Percentiles rank a stretch among this genome's conserved stretches.
Evolutionary conservation across 2,797 vertebrate species (phyloP).

Genomic region (Rhynchotus rufescens): DNA sequence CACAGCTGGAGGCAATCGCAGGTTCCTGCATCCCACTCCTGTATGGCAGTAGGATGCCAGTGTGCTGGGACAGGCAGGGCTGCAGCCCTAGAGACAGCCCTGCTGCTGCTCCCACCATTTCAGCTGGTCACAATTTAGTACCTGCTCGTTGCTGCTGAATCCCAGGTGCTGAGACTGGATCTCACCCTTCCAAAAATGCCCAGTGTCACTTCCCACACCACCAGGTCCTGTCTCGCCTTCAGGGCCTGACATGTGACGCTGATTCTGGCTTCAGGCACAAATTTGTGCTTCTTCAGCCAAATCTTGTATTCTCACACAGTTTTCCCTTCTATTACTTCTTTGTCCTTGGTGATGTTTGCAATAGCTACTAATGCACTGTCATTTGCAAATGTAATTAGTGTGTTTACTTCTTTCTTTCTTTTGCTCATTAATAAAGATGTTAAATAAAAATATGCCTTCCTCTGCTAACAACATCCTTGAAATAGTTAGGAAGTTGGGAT

Average conservation of each 20-base stretch:
- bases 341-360: constrained; percentile 58
- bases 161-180: not conserved
- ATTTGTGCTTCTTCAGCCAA: constrained; percentile 7
- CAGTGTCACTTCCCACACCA: not conserved
- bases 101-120: not conserved
- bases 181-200: not conserved
- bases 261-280: not conserved
- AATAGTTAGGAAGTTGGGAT: constrained; percentile 64
- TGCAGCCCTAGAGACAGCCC: not conserved
- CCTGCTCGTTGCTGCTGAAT: not conserved
- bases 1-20: not conserved
- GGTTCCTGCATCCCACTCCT: not conserved
- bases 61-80: not conserved
- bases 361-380: constrained; percentile 74
- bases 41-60: too few species aligned
- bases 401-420: constrained; percentile 71
- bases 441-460: constrained; percentile 74
- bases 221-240: not conserved
- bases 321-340: constrained; percentile 58
- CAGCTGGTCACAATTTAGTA: not conserved
- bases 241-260: not conserved
- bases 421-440: constrained; percentile 77
- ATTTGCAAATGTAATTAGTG: constrained; percentile 76
- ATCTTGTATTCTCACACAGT: constrained; percentile 19
- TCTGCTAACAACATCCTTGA: constrained; percentile 71